Conservation (phyloP, 2,797 vertebrate species). For the Mormyrus proboscirostris region DNA sequence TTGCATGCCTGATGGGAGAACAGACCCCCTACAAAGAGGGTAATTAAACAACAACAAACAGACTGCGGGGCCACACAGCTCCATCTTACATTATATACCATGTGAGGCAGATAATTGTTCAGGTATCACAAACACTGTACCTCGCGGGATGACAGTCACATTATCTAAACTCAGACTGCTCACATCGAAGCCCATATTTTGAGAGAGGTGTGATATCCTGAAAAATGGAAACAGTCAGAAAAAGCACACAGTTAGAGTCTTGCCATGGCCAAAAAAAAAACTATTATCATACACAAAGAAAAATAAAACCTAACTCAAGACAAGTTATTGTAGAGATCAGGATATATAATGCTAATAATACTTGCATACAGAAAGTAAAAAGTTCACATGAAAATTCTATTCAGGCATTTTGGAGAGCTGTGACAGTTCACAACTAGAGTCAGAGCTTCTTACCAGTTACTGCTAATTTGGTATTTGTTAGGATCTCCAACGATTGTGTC, state of each 20-base stretch:
- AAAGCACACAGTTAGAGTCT: background rate
- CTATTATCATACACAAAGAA: background rate
- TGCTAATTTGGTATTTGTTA: slow-evolving; percentile 42
- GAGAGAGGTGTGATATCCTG: slow-evolving; percentile 48
- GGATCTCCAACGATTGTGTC: slow-evolving; percentile 57
- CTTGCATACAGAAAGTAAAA: background rate
- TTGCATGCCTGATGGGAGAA: background rate
- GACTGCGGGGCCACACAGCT: background rate
- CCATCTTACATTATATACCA: background rate
- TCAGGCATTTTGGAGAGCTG: background rate
- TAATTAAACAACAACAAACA: background rate
- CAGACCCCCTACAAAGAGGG: background rate
- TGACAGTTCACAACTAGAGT: background rate
- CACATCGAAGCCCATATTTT: slow-evolving; percentile 45
- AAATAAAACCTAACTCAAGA: background rate
- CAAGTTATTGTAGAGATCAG: background rate
- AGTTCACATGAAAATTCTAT: background rate
- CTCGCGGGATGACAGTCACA: slow-evolving; percentile 45
- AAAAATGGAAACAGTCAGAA: slow-evolving; percentile 28
- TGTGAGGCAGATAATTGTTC: background rate
- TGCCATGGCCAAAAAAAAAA: background rate
- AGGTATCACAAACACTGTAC: slow-evolving; percentile 34
- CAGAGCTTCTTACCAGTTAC: slow-evolving; percentile 50
- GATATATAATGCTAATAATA: background rate
- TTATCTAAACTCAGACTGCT: slow-evolving; percentile 42